These are phyloP conservation scores for Lagocephalus sceleratus DNA, from an alignment of 2,797 vertebrate genomes.

Conservation along the genomic window DNA sequence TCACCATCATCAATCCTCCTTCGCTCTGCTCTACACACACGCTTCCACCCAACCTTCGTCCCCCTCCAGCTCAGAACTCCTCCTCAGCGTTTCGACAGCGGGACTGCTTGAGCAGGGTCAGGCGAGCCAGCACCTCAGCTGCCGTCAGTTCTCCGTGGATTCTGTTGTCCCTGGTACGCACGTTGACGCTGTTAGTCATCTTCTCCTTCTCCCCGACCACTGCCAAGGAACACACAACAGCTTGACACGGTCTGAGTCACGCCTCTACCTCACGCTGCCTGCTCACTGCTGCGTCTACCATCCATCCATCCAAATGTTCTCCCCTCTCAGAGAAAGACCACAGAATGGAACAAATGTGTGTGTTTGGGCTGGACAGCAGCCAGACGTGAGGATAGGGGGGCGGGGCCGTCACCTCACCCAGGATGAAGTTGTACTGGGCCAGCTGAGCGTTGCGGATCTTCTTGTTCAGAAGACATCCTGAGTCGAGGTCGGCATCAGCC, in stretches of 20 bases:
- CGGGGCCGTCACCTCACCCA: slow-evolving; percentile 77
- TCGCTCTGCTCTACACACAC: neutral
- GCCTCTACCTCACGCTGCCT: slow-evolving; percentile 28
- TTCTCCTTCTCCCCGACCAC: slow-evolving; percentile 97
- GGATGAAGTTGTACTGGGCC: slow-evolving; percentile 94
- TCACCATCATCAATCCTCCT: neutral
- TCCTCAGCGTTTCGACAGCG: slow-evolving; percentile 83
- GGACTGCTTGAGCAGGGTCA: slow-evolving; percentile 81
- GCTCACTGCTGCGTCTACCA: no score
- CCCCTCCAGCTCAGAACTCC: slow-evolving; percentile 76
- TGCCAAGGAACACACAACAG: slow-evolving; percentile 68
- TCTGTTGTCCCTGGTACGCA: slow-evolving; percentile 94
- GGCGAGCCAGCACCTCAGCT: slow-evolving; percentile 79
- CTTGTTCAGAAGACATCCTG: slow-evolving; percentile 89
- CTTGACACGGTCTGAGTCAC: slow-evolving; percentile 39
- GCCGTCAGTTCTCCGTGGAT: slow-evolving; percentile 86
- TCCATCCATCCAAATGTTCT: no score
- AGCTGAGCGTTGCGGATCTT: slow-evolving; percentile 94
- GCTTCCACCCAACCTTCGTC: no score
- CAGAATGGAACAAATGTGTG: no score
- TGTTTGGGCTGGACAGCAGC: no score
- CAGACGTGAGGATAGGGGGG: no score
- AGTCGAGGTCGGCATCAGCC: slow-evolving; percentile 90
- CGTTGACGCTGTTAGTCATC: slow-evolving; percentile 82
- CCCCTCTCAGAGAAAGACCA: no score